Evolutionary conservation across 2,888 invertebrate species (phyloP).

Genomic region (Agrotis exclamationis): DNA sequence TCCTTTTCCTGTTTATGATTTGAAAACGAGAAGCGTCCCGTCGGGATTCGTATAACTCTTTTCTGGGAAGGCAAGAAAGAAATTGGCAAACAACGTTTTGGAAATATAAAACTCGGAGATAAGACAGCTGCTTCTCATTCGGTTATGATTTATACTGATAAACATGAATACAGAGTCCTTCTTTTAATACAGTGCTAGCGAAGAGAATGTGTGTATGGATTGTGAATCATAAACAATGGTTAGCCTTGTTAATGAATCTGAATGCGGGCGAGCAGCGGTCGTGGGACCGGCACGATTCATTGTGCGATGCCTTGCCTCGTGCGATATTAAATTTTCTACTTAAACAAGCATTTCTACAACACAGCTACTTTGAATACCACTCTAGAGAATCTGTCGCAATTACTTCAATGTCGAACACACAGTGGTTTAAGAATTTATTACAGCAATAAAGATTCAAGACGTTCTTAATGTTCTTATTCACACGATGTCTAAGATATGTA

Average conservation of each 20-base stretch:
- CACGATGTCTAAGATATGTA: constrained; percentile 46
- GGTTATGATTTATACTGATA: constrained; percentile 46
- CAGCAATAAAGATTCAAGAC: constrained; percentile 50
- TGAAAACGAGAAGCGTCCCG: constrained; percentile 72
- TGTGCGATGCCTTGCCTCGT: constrained; percentile 62
- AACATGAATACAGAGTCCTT: constrained; percentile 48
- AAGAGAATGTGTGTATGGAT: constrained; percentile 71
- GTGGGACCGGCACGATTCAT: constrained; percentile 77
- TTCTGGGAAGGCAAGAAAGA: constrained; percentile 64
- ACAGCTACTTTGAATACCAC: constrained; percentile 35
- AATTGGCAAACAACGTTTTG: constrained; percentile 54
- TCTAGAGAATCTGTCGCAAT: constrained; percentile 41
- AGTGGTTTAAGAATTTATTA: constrained; percentile 47
- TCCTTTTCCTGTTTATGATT: constrained; percentile 72
- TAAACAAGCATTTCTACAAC: constrained; percentile 48
- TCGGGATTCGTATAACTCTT: constrained; percentile 69
- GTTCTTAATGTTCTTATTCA: constrained; percentile 49
- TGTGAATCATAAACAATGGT: constrained; percentile 80
- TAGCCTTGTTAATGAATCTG: constrained; percentile 88
- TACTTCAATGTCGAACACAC: constrained; percentile 49
- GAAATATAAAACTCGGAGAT: constrained; percentile 19
- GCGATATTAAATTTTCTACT: constrained; percentile 66
- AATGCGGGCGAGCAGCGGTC: constrained; percentile 74
- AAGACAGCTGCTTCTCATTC: constrained; percentile 36
- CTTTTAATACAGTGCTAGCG: constrained; percentile 60